These are phyloP conservation scores for Leucoma salicis DNA, from an alignment of 2,888 invertebrate species.

Conservation along the genomic window DNA sequence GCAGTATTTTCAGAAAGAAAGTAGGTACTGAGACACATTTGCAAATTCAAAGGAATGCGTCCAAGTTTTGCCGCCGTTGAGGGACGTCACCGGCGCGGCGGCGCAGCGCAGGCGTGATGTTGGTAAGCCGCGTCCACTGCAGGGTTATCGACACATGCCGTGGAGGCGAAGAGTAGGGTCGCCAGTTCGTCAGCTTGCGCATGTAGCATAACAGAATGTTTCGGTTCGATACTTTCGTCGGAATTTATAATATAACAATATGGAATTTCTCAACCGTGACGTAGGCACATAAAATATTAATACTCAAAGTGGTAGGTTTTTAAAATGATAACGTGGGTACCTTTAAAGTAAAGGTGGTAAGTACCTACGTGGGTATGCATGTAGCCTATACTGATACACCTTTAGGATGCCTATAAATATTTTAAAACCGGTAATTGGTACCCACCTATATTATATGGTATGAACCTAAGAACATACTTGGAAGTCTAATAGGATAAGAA, in stretches of 20 bases:
- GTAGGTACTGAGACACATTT: conserved; percentile 51
- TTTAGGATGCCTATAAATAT: too few relatives aligned
- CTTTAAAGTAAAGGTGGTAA: too few relatives aligned
- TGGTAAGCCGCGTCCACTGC: conserved; percentile 59
- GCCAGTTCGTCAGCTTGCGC: conserved; percentile 48
- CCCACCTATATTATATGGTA: too few relatives aligned
- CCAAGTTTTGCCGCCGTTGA: conserved; percentile 60
- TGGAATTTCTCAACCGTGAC: conserved; percentile 36
- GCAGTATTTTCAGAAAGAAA: conserved; percentile 29
- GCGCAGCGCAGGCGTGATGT: conserved; percentile 73
- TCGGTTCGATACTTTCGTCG: conserved; percentile 66
- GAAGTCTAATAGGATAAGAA: too few relatives aligned
- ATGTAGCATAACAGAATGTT: conserved; percentile 63
- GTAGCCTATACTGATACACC: too few relatives aligned
- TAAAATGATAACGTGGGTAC: too few relatives aligned
- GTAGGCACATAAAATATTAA: not conserved
- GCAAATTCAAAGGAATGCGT: conserved; percentile 71
- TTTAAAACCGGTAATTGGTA: too few relatives aligned
- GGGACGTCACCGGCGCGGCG: conserved; percentile 67
- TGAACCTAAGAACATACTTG: too few relatives aligned
- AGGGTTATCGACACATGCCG: conserved; percentile 78
- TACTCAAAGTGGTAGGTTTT: too few relatives aligned
- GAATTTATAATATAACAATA: conserved; percentile 43
- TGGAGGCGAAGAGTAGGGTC: conserved; percentile 63
- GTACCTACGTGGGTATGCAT: too few relatives aligned